phyloP scores from a whole-genome alignment of 1,140 invertebrate species.

The Drosophila pachea region DNA sequence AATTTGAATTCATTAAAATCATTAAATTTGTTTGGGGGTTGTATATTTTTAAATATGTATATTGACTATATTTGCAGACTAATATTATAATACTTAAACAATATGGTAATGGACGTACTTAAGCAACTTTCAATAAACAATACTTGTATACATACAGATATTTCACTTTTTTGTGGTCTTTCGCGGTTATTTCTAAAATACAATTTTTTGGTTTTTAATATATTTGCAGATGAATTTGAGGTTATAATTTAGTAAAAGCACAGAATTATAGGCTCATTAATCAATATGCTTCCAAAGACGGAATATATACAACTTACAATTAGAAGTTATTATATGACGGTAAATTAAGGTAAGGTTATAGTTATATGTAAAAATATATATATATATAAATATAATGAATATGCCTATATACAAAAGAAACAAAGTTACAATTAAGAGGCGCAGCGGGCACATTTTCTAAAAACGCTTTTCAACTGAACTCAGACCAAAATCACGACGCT shows the following conservation, averaged over 20 bases:
- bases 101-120: background rate
- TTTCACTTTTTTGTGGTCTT: slow-evolving; percentile 2
- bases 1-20: too few relatives aligned
- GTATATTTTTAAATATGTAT: too few relatives aligned
- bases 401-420: slow-evolving; percentile 11
- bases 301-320: slow-evolving; percentile 36
- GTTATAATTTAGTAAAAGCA: slow-evolving; percentile 26
- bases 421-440: slow-evolving; percentile 20
- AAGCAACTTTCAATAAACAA: background rate
- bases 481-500: slow-evolving; percentile 50
- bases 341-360: slow-evolving; percentile 9
- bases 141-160: slow-evolving; percentile 4
- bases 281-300: slow-evolving; percentile 5
- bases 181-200: slow-evolving; percentile 9
- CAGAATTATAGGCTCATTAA: background rate
- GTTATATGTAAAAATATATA: slow-evolving; percentile 1
- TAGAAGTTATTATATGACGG: slow-evolving; percentile 8
- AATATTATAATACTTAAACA: too few relatives aligned
- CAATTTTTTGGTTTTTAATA: slow-evolving; percentile 4
- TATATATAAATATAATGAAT: slow-evolving; percentile 8
- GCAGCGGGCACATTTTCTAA: slow-evolving; percentile 17
- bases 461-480: slow-evolving; percentile 27
- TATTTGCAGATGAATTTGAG: background rate
- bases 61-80: too few relatives aligned
- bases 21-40: too few relatives aligned